Percentiles rank a stretch among this genome's conserved stretches.
Conservation (phyloP, 2,113 vertebrate species). For the Hyperopisus bebe region DNA sequence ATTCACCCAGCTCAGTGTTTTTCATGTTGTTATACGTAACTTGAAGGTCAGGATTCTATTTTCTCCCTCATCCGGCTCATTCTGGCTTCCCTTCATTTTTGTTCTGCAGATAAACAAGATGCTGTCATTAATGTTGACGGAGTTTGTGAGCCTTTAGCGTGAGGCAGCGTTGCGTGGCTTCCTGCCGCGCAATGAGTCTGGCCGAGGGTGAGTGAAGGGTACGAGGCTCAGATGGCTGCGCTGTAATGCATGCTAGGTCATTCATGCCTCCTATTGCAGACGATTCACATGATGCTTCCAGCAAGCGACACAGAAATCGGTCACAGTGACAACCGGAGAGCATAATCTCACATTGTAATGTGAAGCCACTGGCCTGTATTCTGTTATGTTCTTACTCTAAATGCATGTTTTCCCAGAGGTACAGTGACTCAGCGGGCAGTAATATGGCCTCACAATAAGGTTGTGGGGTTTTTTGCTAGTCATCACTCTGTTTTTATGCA, state of each 20-base stretch:
- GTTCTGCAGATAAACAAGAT: not conserved
- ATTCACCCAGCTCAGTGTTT: not conserved
- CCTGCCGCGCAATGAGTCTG: not conserved
- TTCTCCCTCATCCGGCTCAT: not conserved
- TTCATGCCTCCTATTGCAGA: not conserved
- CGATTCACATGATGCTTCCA: not conserved
- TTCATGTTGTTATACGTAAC: not conserved
- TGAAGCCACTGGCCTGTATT: not conserved
- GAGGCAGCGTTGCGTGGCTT: not conserved
- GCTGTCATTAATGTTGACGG: not conserved
- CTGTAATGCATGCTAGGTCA: not conserved
- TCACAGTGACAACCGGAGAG: not conserved
- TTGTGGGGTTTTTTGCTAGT: not conserved
- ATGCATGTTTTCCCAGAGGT: not conserved
- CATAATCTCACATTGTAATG: not conserved
- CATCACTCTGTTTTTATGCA: not conserved
- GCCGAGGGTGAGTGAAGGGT: not conserved
- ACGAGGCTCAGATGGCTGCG: not conserved
- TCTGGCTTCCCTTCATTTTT: not conserved
- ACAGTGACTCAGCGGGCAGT: not conserved
- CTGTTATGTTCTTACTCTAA: not conserved
- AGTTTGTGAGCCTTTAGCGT: not conserved
- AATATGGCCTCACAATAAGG: not conserved
- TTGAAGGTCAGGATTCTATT: not conserved
- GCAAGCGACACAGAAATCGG: not conserved